A percentile compares a stretch with the other conserved stretches of the same genome.
phyloP scores from a whole-genome alignment of 2,113 vertebrate genomes.

The Isichthys henryi region DNA sequence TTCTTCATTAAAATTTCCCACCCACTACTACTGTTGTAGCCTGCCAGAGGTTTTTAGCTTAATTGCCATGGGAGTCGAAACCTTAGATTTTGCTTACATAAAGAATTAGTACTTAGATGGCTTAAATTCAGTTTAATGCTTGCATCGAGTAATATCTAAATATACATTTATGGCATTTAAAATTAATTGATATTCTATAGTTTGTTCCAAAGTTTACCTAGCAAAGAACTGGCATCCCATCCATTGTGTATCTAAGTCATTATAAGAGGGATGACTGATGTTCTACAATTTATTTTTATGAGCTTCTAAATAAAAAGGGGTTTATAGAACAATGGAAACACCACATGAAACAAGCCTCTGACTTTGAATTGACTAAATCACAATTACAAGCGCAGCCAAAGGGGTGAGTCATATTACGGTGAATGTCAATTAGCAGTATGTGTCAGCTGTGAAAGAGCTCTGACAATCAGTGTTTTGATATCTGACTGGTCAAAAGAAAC shows the following conservation, averaged over 20 bases:
- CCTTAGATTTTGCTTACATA: conserved; percentile 1
- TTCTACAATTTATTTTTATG: not conserved
- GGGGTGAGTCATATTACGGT: not conserved
- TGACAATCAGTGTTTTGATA: not conserved
- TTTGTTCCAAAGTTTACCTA: not conserved
- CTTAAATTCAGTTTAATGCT: not conserved
- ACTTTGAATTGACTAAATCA: not conserved
- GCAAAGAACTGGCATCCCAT: not conserved
- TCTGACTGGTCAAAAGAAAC: not conserved
- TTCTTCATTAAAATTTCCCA: not conserved
- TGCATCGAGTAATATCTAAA: not conserved
- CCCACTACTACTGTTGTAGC: not conserved
- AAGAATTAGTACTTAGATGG: not conserved
- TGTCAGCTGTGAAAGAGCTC: not conserved
- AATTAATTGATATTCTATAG: not conserved
- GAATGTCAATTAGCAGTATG: not conserved
- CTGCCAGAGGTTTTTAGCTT: not conserved
- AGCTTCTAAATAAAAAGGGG: not conserved
- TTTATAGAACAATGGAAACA: not conserved
- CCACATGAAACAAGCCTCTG: not conserved
- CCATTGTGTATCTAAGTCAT: not conserved
- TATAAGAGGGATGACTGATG: not conserved
- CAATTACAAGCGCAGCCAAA: not conserved
- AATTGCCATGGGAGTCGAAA: not conserved
- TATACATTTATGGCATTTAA: not conserved